Percentiles rank a stretch among this genome's conserved stretches.
Conservation (phyloP, 1,140 invertebrate genomes). For the Drosophila persimilis region DNA sequence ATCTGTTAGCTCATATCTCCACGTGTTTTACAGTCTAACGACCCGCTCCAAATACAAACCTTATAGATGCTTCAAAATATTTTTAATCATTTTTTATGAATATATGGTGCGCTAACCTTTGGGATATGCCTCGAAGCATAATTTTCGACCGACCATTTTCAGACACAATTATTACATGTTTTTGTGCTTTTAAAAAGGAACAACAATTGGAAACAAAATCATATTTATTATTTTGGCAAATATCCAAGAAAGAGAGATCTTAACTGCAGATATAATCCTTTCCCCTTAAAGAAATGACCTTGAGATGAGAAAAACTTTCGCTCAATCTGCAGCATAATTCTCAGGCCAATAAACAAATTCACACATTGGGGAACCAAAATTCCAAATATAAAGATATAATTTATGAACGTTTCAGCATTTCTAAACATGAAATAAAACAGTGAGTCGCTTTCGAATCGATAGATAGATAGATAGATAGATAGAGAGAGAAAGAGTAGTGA, state of each 20-base stretch:
- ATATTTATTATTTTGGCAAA: constrained; percentile 68
- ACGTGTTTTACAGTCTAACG: constrained; percentile 15
- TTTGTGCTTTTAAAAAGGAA: constrained; percentile 27
- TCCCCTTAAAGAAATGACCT: constrained; percentile 54
- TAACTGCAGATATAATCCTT: constrained; percentile 70
- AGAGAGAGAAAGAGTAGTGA: not conserved
- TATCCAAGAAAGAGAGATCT: constrained; percentile 51
- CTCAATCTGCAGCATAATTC: constrained; percentile 61
- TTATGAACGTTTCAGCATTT: constrained; percentile 50
- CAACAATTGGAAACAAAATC: constrained; percentile 46
- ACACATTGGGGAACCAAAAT: constrained; percentile 58
- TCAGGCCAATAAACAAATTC: constrained; percentile 67
- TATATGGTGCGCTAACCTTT: constrained; percentile 13
- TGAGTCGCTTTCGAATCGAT: constrained; percentile 21
- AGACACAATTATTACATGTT: not conserved
- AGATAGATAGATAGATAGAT: constrained; percentile 5
- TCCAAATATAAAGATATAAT: constrained; percentile 61
- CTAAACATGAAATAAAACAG: constrained; percentile 52
- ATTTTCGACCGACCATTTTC: not conserved
- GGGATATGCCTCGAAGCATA: no score
- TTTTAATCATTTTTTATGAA: constrained; percentile 22
- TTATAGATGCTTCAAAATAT: not conserved
- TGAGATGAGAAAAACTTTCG: constrained; percentile 62
- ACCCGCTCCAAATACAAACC: constrained; percentile 23
- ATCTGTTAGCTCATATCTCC: no score